These are phyloP conservation scores for Propithecus deckenii DNA, from an alignment of 2,797 vertebrate genomes.

Conservation along the genomic window DNA sequence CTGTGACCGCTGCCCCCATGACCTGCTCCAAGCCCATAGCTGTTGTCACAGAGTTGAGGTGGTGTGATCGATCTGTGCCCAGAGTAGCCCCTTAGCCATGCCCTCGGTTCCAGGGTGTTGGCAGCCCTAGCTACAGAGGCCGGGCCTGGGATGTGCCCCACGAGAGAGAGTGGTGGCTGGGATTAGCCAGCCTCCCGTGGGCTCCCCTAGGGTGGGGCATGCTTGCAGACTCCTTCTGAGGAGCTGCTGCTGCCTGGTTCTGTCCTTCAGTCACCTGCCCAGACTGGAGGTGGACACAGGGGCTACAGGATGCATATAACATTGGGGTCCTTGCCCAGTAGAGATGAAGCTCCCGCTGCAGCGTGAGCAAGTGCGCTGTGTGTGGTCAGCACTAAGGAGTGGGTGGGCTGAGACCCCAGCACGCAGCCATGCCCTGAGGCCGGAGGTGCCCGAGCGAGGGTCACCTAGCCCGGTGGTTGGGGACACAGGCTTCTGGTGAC, in stretches of 20 bases:
- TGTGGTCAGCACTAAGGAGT: background rate
- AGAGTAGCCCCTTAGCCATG: background rate
- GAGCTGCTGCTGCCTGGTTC: background rate
- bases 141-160: background rate
- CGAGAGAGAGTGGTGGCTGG: background rate
- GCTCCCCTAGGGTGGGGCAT: no score
- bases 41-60: background rate
- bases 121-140: no score
- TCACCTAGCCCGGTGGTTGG: background rate
- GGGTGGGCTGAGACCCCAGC: background rate
- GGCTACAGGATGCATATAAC: background rate
- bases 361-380: background rate
- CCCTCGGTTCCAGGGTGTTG: background rate
- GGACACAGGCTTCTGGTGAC: background rate
- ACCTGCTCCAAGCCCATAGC: background rate
- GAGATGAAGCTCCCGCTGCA: background rate
- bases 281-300: background rate
- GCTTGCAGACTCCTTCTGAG: background rate
- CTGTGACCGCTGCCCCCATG: rapidly evolving
- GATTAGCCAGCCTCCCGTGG: background rate
- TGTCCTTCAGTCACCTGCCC: background rate
- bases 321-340: background rate
- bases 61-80: background rate
- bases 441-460: background rate
- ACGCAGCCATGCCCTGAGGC: background rate